Evolutionary conservation across 2,888 invertebrate species (phyloP).

Genomic region (Flexamia atlantica): DNA sequence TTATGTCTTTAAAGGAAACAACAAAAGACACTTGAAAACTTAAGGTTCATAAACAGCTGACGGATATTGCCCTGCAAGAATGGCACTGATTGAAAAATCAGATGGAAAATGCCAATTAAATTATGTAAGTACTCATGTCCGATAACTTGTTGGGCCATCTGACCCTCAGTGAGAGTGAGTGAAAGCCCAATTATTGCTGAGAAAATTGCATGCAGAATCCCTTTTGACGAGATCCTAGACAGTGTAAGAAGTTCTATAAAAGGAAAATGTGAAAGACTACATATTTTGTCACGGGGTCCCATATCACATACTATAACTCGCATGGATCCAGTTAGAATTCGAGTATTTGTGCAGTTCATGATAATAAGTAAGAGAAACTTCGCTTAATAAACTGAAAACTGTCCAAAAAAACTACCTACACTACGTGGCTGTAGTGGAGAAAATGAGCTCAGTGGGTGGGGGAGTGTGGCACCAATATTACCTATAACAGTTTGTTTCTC

Average conservation of each 20-base stretch:
- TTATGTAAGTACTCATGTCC: not conserved
- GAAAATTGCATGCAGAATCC: not conserved
- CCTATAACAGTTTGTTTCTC: too few species aligned
- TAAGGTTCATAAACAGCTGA: not conserved
- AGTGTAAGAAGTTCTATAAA: conserved; percentile 2
- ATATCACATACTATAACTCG: too few species aligned
- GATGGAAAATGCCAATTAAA: not conserved
- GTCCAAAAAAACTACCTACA: too few species aligned
- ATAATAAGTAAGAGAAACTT: too few species aligned
- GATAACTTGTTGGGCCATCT: not conserved
- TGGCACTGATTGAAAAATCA: not conserved
- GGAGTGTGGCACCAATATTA: too few species aligned
- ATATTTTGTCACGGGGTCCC: not conserved
- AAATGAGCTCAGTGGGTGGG: too few species aligned
- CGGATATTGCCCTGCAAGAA: not conserved
- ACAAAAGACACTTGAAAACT: not conserved
- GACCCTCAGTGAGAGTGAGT: not conserved
- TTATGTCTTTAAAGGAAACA: not conserved
- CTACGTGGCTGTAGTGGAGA: too few species aligned
- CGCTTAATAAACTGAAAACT: too few species aligned
- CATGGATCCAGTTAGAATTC: too few species aligned
- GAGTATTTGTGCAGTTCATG: too few species aligned
- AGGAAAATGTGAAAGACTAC: not conserved
- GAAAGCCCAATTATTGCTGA: not conserved
- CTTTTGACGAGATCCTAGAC: not conserved